Base-by-base conservation (phyloP, 2,888 invertebrate species). In the Sylvicola cinctus region DNA sequence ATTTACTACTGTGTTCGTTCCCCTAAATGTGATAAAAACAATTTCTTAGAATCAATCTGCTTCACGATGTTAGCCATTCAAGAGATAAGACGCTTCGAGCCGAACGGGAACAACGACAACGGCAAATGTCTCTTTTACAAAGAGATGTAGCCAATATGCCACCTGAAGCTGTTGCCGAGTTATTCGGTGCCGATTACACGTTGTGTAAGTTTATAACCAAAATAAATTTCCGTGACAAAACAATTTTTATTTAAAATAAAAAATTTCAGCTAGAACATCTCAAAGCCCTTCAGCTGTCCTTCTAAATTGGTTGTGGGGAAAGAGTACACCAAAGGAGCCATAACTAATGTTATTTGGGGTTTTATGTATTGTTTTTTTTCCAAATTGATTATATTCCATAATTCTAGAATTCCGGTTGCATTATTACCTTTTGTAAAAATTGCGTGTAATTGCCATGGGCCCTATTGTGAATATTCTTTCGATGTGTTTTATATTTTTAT, bases 231-330 rank as follows among this genome's bases (percentile, higher is more conserved):
- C 28, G 28, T 33, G 14, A 20, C 15, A 29, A 13, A 13, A 31
- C 32, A 38, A 41, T 38, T 40, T 44, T 44, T 46, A 46, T 46
- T 37, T n/a, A n/a, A n/a, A n/a, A n/a, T n/a, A n/a, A n/a, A n/a
- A n/a, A n/a, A 45, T 66, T 65, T 36, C 57, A 81, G 80, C 77
- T 44, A 75, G 78, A 48, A 74, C 77, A 49, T 70, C 73, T 33
- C 79, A 80, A 54, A 79, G 79, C 51, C 75, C 81, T 17, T 73
- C 80, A 37, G 77, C 76, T 42, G 75, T 77, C 40, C 66, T 83
- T 32, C 58, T 81, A 41, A 79, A 81, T 57, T 81, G 81, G 81
- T 62, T 81, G 38, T 72, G 79, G 68, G 81, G 81, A 40, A 74
- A 70, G 51, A 74, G 73, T 30, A 34, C 20, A 8, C 20, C 20